Evolutionary conservation across 1,140 invertebrate genomes (phyloP).

Genomic region (Pseudomyrmex sp.): DNA sequence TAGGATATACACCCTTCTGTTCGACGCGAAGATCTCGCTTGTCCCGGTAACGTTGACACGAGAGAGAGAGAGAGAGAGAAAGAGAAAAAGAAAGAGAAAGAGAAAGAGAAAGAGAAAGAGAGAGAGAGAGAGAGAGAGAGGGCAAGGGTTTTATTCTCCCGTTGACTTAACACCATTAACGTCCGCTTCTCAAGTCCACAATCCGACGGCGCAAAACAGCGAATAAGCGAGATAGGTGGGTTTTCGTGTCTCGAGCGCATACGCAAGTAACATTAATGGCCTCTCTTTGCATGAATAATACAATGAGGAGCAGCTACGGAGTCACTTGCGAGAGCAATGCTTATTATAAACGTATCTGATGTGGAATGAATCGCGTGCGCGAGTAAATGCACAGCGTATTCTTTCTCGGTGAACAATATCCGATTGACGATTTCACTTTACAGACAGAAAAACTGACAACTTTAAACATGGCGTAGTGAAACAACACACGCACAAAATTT

Average conservation of each 20-base stretch:
- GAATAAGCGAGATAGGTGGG: slow-evolving; percentile 1
- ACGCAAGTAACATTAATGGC: neutral
- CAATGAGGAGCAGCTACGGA: neutral
- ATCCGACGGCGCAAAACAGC: neutral
- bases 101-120: neutral
- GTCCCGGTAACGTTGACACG: neutral
- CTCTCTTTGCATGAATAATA: neutral
- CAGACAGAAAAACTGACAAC: neutral
- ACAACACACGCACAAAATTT: no score
- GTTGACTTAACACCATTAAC: slow-evolving; percentile 19
- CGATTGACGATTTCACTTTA: neutral
- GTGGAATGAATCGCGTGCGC: neutral
- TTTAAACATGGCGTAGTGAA: no score
- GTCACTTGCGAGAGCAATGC: neutral
- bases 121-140: no score
- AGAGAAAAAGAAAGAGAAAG: no score
- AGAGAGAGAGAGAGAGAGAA: neutral
- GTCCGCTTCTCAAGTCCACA: neutral
- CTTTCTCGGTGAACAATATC: neutral
- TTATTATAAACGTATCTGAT: neutral
- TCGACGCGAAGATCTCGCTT: neutral
- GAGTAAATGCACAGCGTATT: neutral
- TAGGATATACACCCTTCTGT: neutral
- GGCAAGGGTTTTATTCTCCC: slow-evolving; percentile 16
- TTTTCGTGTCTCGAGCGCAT: neutral